A percentile compares a stretch with the other conserved stretches of the same genome.
These are phyloP conservation scores for Apocrypta bakeri DNA, from an alignment of 1,140 invertebrate species.

Conservation along the genomic window DNA sequence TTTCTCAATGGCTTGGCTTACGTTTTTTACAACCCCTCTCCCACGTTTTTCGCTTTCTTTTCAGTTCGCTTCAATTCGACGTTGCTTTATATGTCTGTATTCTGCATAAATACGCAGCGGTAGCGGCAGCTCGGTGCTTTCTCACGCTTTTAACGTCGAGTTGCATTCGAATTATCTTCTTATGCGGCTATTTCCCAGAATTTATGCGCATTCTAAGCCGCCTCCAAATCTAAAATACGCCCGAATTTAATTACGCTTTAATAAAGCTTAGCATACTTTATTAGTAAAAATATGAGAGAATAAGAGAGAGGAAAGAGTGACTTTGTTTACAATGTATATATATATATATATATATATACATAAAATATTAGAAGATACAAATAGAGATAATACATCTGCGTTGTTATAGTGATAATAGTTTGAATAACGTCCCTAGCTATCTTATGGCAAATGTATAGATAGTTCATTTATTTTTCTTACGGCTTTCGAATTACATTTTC, in stretches of 20 bases:
- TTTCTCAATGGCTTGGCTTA: neutral
- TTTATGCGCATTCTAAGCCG: slow-evolving; percentile 30
- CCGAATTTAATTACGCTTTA: slow-evolving; percentile 28
- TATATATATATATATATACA: too few relatives aligned
- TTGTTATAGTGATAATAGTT: neutral
- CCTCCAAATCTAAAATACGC: neutral
- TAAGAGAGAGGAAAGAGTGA: too few relatives aligned
- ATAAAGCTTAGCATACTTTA: neutral
- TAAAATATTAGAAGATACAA: too few relatives aligned
- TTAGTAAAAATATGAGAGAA: too few relatives aligned
- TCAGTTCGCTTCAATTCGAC: neutral
- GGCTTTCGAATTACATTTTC: neutral
- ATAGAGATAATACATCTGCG: too few relatives aligned
- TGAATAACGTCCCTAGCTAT: slow-evolving; percentile 3
- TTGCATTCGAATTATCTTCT: slow-evolving; percentile 29
- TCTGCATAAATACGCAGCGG: neutral
- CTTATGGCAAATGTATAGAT: too few relatives aligned
- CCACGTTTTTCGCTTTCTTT: neutral
- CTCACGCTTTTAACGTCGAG: neutral
- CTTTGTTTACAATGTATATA: too few relatives aligned
- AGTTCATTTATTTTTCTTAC: neutral
- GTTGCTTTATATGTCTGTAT: neutral
- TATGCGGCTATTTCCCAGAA: slow-evolving; percentile 6
- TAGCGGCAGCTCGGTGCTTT: neutral
- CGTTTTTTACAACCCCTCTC: neutral